These are phyloP conservation scores for Podarcis siculus DNA, from an alignment of 2,797 vertebrate genomes.

Conservation along the genomic window DNA sequence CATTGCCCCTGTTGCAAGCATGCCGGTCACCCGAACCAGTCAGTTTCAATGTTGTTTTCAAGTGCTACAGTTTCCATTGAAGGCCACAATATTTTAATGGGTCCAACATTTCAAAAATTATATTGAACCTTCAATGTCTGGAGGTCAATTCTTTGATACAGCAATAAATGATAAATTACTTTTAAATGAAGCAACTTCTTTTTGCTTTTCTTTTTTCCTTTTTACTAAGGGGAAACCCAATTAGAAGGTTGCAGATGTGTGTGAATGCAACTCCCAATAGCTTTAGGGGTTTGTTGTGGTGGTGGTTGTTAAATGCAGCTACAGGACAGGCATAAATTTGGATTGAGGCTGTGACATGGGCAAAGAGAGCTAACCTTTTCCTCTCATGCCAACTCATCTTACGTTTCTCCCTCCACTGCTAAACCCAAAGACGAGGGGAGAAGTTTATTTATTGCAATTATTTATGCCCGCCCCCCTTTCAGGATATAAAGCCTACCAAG, in stretches of 20 bases:
- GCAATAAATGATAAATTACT: background rate
- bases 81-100: background rate
- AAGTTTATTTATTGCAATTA: no score
- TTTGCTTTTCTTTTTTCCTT: background rate
- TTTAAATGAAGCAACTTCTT: background rate
- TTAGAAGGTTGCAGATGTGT: background rate
- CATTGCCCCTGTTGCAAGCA: background rate
- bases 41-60: background rate
- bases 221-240: background rate
- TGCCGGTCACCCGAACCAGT: background rate
- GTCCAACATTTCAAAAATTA: background rate
- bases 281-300: background rate
- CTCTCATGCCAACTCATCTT: background rate
- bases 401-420: background rate
- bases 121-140: background rate
- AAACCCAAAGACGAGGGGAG: no score
- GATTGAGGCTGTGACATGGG: background rate
- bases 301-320: background rate
- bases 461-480: no score
- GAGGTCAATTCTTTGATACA: background rate
- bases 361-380: background rate
- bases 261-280: background rate
- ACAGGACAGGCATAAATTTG: background rate
- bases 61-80: background rate
- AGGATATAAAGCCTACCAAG: no score